Evolutionary conservation across 2,888 invertebrate genomes (phyloP).

Genomic region (Tenthredo distinguenda): DNA sequence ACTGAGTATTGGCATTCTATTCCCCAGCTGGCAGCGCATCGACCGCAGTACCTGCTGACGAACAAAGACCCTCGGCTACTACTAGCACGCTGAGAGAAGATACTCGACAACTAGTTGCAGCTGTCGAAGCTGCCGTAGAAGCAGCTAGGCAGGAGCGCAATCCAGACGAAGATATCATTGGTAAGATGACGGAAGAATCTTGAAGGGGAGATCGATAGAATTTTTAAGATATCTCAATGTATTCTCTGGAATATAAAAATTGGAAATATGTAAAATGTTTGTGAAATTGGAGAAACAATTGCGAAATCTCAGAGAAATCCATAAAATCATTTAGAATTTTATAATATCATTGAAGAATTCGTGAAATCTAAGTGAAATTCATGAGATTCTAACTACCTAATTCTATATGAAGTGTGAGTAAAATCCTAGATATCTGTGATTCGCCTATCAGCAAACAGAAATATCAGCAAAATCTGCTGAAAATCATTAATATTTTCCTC

Average conservation of each 20-base stretch:
- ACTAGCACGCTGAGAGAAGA: conserved; percentile 67
- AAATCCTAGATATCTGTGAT: neutral
- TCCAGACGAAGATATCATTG: conserved; percentile 71
- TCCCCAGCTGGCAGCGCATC: conserved; percentile 64
- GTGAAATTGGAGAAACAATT: neutral
- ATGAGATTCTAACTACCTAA: neutral
- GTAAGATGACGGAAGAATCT: conserved; percentile 56
- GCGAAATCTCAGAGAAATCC: neutral
- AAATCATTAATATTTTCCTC: neutral
- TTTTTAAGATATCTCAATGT: neutral
- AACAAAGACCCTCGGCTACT: conserved; percentile 65
- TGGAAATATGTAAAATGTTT: neutral
- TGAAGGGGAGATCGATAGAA: neutral
- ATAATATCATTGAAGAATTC: neutral
- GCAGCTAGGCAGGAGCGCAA: conserved; percentile 67
- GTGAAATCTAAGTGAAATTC: neutral
- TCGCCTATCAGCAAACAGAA: neutral
- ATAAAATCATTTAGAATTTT: neutral
- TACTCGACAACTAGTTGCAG: conserved; percentile 64
- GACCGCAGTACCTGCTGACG: conserved; percentile 66
- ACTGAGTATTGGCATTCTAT: neutral
- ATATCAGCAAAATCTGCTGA: neutral
- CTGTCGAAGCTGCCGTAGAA: conserved; percentile 69
- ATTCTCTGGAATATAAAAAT: neutral
- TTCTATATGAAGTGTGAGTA: neutral